These are phyloP conservation scores for Terebella lapidaria DNA, from an alignment of 2,888 invertebrate species.

Conservation along the genomic window DNA sequence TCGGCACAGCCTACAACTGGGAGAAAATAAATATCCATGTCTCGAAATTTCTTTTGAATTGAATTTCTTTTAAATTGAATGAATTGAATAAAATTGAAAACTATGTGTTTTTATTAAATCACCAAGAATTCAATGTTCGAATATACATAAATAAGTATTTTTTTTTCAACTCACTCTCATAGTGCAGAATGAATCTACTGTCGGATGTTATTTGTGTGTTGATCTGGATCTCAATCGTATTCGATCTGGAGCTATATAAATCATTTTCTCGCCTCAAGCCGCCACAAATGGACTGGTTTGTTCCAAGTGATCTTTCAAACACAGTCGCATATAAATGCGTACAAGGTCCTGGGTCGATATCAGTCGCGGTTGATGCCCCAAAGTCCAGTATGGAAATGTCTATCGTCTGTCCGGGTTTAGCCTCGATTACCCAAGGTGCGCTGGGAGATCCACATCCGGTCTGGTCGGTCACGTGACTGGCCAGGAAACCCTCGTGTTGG, in stretches of 20 bases:
- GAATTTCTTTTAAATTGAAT: too few species aligned
- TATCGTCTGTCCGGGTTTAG: neutral
- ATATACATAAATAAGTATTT: too few species aligned
- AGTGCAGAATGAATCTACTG: neutral
- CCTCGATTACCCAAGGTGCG: neutral
- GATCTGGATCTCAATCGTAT: neutral
- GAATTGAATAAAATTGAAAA: too few species aligned
- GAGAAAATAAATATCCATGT: too few species aligned
- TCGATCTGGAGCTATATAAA: neutral
- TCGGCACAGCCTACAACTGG: neutral
- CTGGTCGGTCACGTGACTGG: constrained; percentile 2
- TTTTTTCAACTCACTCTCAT: neutral
- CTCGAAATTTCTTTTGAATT: too few species aligned
- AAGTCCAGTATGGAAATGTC: neutral
- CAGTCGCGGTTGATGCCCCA: neutral
- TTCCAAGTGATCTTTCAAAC: neutral
- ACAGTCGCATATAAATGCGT: neutral
- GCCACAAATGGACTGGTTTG: neutral
- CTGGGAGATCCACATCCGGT: neutral
- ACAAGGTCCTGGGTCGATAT: neutral
- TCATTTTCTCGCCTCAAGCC: neutral
- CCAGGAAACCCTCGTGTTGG: neutral
- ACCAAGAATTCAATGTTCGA: too few species aligned
- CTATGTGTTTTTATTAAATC: too few species aligned
- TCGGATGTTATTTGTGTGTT: too few species aligned